Base-by-base conservation (phyloP, 1,140 invertebrate species). In the Lanistes nyassanus region DNA sequence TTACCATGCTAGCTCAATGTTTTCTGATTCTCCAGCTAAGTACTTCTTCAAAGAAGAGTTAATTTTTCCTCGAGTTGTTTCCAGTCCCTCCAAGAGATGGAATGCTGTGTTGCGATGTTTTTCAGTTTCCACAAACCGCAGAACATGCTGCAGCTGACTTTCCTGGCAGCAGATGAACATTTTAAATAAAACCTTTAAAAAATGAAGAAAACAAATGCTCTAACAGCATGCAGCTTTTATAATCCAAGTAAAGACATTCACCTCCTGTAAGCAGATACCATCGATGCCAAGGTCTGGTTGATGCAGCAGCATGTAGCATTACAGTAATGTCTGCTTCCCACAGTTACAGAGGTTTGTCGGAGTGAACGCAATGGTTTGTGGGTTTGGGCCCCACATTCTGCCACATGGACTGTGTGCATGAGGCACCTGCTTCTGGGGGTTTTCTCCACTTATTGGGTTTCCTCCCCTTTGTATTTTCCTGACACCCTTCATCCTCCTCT, bases 71-170 rank as follows among this genome's bases (percentile, higher is more conserved):
- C 72, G 39, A 7, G 69, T 73, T 3, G 19, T 37, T 23, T 65
- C 51, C 53, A 77, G 58, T 62, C 72, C 76, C 69, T 34, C 76
- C 64, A 58, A 65, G 58, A 60, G 56, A 6, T 36, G 53, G 9
- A 37, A 36, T 0, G 55, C 70, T n/a, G 19, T 29, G 68, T 83
- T 83, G 39, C 64, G 47, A 53, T 81, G 76, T 62, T 81, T 83
- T 60, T 83, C 75, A 55, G 73, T 67, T 58, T 80, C 79, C 60
- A 83, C 75, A 77, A 81, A 83, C 64, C 80, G 71, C 31, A 77
- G 66, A 6, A 81, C 58, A 39, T 83, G 82, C 55, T 74, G 53
- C 55, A 76, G 47, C 42, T 78, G 53, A 53, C 73, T 68, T 16
- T 72, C 70, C 70, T 72, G 70, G 11, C 21, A 29, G 5, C 31